Conservation (phyloP, 2,797 vertebrate genomes). For the Cuculus canorus region DNA sequence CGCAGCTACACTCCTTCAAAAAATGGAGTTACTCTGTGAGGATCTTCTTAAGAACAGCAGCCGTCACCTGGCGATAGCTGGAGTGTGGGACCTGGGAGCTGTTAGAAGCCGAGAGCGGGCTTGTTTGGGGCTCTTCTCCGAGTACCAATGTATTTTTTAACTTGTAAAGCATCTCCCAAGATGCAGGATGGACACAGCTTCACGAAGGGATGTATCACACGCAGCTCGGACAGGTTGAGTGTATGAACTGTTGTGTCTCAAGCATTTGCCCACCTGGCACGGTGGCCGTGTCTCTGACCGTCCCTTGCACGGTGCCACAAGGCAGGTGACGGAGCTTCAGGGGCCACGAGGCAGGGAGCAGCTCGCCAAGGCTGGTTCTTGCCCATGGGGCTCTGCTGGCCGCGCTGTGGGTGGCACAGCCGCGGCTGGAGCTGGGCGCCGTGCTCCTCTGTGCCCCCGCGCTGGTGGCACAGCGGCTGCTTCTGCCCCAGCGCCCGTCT, state of each 20-base stretch:
- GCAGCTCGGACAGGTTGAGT: background rate
- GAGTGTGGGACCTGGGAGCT: background rate
- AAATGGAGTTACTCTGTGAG: background rate
- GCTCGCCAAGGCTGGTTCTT: no score
- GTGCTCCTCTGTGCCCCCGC: rapidly evolving
- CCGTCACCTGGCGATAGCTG: background rate
- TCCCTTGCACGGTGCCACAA: rapidly evolving
- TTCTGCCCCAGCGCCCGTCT: rapidly evolving
- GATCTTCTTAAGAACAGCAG: background rate
- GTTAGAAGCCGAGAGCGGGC: background rate
- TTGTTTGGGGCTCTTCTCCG: background rate
- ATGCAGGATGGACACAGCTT: background rate
- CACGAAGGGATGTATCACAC: background rate
- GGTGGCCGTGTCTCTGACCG: rapidly evolving
- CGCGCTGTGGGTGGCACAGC: rapidly evolving
- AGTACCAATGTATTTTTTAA: background rate
- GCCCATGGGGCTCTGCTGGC: background rate
- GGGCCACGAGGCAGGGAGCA: rapidly evolving
- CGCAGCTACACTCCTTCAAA: rapidly evolving
- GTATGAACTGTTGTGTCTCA: rapidly evolving
- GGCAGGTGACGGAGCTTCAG: no score
- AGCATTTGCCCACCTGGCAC: rapidly evolving
- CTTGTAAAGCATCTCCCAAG: background rate
- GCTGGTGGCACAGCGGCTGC: background rate
- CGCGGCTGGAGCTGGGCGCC: background rate